Evolutionary conservation across 2,888 invertebrate genomes (phyloP).

Genomic region (Drosophila rellima): DNA sequence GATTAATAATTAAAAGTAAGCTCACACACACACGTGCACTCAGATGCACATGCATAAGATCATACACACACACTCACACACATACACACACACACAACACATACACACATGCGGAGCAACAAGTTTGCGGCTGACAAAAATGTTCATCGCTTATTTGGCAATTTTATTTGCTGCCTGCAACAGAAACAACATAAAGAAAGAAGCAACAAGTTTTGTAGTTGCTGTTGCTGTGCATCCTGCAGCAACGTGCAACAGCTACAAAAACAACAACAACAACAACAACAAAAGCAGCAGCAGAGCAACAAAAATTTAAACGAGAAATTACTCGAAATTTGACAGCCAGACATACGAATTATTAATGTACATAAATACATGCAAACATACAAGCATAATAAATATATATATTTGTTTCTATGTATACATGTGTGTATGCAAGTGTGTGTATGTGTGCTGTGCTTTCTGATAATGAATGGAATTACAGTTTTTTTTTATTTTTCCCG

Average conservation of each 20-base stretch:
- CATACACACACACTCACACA: constrained; percentile 28
- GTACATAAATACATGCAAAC: constrained; percentile 7
- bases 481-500: constrained; percentile 49
- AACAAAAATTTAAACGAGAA: constrained; percentile 28
- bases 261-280: constrained; percentile 3
- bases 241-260: constrained; percentile 36
- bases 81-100: constrained; percentile 18
- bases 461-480: constrained; percentile 59
- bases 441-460: constrained; percentile 23
- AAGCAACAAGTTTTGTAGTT: constrained; percentile 50
- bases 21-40: constrained; percentile 35
- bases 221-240: constrained; percentile 23
- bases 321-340: constrained; percentile 43
- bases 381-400: background rate
- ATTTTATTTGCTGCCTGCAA: constrained; percentile 46
- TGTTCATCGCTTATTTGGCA: constrained; percentile 68
- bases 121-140: constrained; percentile 76
- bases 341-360: constrained; percentile 16
- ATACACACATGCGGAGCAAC: constrained; percentile 52
- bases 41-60: constrained; percentile 13
- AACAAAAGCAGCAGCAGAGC: constrained; percentile 7
- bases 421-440: background rate
- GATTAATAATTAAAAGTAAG: constrained; percentile 66
- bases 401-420: background rate
- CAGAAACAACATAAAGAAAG: constrained; percentile 20